A percentile compares a stretch with the other conserved stretches of the same genome.
Conservation (phyloP, 2,113 vertebrate genomes). For the Terrapene triunguis region DNA sequence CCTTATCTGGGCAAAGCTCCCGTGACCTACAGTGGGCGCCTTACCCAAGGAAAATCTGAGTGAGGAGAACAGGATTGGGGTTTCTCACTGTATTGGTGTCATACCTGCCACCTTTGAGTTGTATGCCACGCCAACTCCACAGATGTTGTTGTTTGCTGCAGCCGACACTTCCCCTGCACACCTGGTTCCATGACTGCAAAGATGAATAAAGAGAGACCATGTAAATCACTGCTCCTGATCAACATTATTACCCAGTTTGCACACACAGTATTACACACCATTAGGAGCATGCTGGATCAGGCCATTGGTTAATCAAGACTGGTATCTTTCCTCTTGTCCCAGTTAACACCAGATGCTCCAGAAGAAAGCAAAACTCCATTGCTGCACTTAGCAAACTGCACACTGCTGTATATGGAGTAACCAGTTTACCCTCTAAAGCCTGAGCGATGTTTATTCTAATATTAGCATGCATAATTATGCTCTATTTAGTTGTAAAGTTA, state of each 20-base stretch:
- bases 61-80: not conserved
- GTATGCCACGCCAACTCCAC: conserved; percentile 96
- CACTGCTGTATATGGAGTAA: not conserved
- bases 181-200: conserved; percentile 93
- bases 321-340: not conserved
- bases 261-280: fast-evolving
- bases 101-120: conserved; percentile 97
- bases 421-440: not conserved
- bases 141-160: conserved; percentile 98
- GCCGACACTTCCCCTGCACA: conserved; percentile 98
- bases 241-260: not conserved
- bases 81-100: not conserved
- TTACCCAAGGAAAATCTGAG: not conserved
- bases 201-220: conserved; percentile 16
- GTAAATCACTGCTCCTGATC: not conserved
- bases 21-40: not conserved
- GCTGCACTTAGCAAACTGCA: not conserved
- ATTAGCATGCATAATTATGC: not conserved
- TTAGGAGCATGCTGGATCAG: not conserved
- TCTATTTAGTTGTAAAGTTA: not conserved
- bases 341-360: not conserved
- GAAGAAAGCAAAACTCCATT: not conserved
- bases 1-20: not conserved
- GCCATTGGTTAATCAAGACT: fast-evolving
- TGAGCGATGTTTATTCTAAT: not conserved